Base-by-base conservation (phyloP, 2,888 invertebrate genomes). In the Clivina fossor region DNA sequence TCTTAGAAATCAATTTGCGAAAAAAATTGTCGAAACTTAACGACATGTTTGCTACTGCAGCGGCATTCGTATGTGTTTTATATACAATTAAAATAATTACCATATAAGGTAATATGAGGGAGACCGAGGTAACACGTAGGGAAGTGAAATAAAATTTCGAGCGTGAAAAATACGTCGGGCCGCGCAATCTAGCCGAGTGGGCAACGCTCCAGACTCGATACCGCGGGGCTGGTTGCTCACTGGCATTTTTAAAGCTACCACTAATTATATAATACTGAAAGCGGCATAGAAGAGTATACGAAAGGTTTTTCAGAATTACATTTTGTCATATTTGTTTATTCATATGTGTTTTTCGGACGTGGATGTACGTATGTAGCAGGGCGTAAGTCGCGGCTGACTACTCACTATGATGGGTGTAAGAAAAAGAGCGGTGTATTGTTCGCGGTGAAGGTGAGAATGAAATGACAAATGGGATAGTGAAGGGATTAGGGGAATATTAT, bases 71-170 rank as follows among this genome's bases (percentile, higher is more conserved):
- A 47, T 55, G 55, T 55, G 55, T 55, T 55, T 55, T 55, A 55
- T 55, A 55, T 55, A 55, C 55, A 55, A 55, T 55, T 55, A 55
- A 55, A 55, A 55, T 55, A 55, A 55, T 55, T 55, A 55, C 47
- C 55, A 55, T 55, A 55, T 55, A 55, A 55, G 55, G 55, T 55
- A 55, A 55, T 55, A 55, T 53, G 53, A 53, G 53, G 53, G 53
- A 53, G 44, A 53, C 53, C 44, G 44, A 44, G 19, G 44, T 53
- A 53, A 53, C 53, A 53, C 53, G 44, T 53, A 53, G 53, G 53
- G 37, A 53, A 44, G 26, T n/a, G 53, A 22, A 44, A 22, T 19
- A 8, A 44, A 53, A 3, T 26, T 44, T 15, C 26, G 53, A 44
- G 53, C 22, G 53, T n/a, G n/a, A n/a, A n/a, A n/a, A n/a, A n/a